Conservation (phyloP, 35 echinoderm and acorn worm species). For the Heliocidaris tuberculata region DNA sequence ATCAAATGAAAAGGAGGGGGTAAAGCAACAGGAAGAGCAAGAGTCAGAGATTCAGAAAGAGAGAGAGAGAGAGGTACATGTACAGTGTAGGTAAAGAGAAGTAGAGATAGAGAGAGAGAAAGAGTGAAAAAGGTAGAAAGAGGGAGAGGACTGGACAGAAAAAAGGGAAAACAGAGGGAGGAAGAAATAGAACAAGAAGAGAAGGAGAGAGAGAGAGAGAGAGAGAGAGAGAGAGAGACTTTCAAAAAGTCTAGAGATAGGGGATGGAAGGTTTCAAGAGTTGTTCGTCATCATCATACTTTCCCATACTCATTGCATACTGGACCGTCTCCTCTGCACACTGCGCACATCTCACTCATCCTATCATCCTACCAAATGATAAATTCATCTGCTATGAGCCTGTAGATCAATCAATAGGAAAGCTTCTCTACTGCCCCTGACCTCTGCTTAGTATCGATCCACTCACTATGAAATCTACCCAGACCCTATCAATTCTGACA, state of each 20-base stretch:
- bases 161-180: not conserved
- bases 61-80: too few species aligned
- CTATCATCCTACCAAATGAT: not conserved
- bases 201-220: too few species aligned
- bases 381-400: not conserved
- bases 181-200: too few species aligned
- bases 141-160: not conserved
- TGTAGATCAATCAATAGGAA: not conserved
- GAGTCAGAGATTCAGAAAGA: too few species aligned
- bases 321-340: not conserved
- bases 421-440: not conserved
- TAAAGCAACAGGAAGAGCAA: too few species aligned
- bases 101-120: not conserved
- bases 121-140: not conserved
- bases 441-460: not conserved
- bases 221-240: too few species aligned
- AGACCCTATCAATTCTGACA: not conserved
- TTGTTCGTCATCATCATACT: not conserved
- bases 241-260: too few species aligned
- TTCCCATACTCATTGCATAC: not conserved
- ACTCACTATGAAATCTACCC: not conserved
- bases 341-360: not conserved
- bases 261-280: too few species aligned
- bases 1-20: too few species aligned
- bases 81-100: not conserved